These are phyloP conservation scores for Caenorhabditis sp. DNA, from an alignment of 2,888 invertebrate species.

Conservation along the genomic window DNA sequence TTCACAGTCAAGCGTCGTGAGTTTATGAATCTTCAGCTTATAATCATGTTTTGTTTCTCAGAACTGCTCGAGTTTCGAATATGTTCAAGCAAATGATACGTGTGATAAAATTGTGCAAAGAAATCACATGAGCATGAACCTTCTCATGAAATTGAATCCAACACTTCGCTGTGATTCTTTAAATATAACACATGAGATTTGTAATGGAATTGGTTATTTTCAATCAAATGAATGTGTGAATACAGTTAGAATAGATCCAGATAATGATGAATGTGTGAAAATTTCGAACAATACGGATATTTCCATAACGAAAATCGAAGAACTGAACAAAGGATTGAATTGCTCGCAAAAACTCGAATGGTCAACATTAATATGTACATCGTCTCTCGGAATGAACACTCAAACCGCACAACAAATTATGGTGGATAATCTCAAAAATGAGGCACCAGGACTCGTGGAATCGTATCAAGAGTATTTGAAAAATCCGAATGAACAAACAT, in stretches of 20 bases:
- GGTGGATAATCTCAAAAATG: constrained; percentile 3
- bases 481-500: constrained; percentile 10
- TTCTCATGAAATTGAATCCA: constrained; percentile 18
- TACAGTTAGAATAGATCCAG: constrained; percentile 10
- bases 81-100: constrained; percentile 1
- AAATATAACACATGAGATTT: constrained; percentile 8
- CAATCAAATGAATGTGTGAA: constrained; percentile 6
- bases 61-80: constrained; percentile 9
- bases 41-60: too few relatives aligned
- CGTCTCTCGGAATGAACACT: constrained; percentile 15
- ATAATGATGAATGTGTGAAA: constrained; percentile 12
- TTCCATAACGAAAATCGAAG: constrained; percentile 1
- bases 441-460: constrained; percentile 8
- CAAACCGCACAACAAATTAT: constrained; percentile 12
- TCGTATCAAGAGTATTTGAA: constrained; percentile 6
- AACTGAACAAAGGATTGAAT: constrained; percentile 8
- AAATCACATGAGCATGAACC: constrained; percentile 11
- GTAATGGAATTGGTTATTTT: constrained; percentile 16
- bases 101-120: constrained; percentile 7
- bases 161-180: constrained; percentile 17
- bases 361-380: constrained; percentile 13
- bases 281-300: constrained; percentile 7
- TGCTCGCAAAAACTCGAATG: constrained; percentile 8
- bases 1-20: not conserved
- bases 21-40: too few relatives aligned